phyloP scores from a whole-genome alignment of 2,113 vertebrate species.

The Fulica atra region DNA sequence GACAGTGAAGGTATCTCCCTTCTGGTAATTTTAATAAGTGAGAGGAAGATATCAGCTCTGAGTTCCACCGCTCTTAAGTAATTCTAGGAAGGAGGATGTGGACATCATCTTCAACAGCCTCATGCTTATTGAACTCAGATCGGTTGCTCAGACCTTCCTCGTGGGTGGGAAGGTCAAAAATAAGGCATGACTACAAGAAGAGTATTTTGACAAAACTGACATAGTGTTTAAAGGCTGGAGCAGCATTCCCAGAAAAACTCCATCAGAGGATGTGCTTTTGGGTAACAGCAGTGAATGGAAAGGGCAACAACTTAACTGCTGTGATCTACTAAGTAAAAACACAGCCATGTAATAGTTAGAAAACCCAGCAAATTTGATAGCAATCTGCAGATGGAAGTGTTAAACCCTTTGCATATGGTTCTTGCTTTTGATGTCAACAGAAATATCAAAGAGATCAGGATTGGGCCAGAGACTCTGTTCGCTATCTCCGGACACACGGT shows the following conservation, averaged over 20 bases:
- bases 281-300: slow-evolving; percentile 21
- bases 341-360: background rate
- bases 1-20: slow-evolving; percentile 48
- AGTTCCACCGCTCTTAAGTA: background rate
- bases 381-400: slow-evolving; percentile 25
- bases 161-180: background rate
- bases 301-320: slow-evolving; percentile 22
- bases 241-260: background rate
- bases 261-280: background rate
- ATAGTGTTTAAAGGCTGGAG: background rate
- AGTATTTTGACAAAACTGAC: background rate
- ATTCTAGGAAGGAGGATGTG: background rate
- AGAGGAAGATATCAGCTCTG: background rate
- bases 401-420: background rate
- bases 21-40: slow-evolving; percentile 18
- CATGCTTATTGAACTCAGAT: background rate
- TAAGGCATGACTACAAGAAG: background rate
- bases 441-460: slow-evolving; percentile 18
- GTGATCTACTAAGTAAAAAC: background rate
- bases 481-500: slow-evolving; percentile 32
- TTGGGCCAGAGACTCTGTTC: background rate
- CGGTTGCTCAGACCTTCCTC: background rate
- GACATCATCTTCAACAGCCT: background rate
- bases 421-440: background rate
- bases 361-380: slow-evolving; percentile 37